Evolutionary conservation across 2,113 vertebrate species (phyloP).

Genomic region (Hydropotes inermis): DNA sequence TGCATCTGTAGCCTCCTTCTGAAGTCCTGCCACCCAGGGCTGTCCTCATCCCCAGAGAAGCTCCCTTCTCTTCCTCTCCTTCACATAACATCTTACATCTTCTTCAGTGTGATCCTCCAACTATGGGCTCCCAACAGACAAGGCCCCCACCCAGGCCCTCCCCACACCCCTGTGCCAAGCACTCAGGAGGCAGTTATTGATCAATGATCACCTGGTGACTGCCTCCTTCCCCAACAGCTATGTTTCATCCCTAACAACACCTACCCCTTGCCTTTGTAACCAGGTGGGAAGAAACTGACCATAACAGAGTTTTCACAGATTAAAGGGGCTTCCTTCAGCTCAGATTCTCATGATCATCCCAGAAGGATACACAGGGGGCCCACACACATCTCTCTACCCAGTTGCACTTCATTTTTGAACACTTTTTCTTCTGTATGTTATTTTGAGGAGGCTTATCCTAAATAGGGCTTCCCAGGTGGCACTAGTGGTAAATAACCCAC

Average conservation of each 20-base stretch:
- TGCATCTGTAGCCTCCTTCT: background rate
- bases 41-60: background rate
- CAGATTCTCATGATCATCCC: background rate
- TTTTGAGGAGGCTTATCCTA: background rate
- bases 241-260: background rate
- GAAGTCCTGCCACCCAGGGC: background rate
- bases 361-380: too few relatives aligned
- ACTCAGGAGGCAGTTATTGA: background rate
- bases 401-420: background rate
- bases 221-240: background rate
- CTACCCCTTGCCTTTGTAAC: background rate
- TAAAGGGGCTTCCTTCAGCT: background rate
- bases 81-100: background rate
- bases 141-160: background rate
- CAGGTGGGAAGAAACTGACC: background rate
- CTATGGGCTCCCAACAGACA: background rate
- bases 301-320: rapidly evolving
- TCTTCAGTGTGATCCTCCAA: background rate
- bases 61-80: background rate
- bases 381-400: background rate
- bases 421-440: background rate
- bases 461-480: background rate
- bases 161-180: background rate
- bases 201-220: background rate
- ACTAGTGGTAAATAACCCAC: background rate